A percentile compares a stretch with the other conserved stretches of the same genome.
These are phyloP conservation scores for Rhea americana DNA, from an alignment of 2,113 vertebrate species.

Conservation along the genomic window DNA sequence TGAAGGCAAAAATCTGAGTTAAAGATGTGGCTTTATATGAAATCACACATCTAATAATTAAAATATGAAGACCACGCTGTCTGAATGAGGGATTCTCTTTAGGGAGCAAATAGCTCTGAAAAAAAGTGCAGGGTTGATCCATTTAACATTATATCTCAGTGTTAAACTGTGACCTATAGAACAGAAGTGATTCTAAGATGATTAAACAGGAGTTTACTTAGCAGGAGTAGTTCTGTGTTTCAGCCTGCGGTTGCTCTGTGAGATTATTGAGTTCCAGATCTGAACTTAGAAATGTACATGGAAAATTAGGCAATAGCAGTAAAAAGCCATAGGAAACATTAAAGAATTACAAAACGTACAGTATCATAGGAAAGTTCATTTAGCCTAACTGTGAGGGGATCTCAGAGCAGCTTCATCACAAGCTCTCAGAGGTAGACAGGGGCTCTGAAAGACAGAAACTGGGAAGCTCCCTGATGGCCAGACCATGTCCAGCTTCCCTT, in stretches of 20 bases:
- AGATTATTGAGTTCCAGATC: neutral
- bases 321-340: conserved; percentile 43
- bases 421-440: neutral
- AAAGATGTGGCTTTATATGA: neutral
- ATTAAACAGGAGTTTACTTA: neutral
- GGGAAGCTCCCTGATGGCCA: neutral
- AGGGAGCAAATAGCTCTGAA: neutral
- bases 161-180: neutral
- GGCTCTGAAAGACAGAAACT: neutral
- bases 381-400: neutral
- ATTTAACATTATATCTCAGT: neutral
- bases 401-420: conserved; percentile 7
- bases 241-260: neutral
- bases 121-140: neutral
- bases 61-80: neutral
- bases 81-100: neutral
- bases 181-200: neutral
- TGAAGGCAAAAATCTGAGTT: neutral
- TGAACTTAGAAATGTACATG: conserved; percentile 6
- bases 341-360: conserved; percentile 55
- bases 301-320: conserved; percentile 41
- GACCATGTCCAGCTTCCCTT: neutral
- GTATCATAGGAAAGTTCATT: conserved; percentile 32
- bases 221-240: neutral
- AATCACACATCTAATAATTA: neutral